Evolutionary conservation across 2,113 vertebrate species (phyloP), one percentile per base, ranked within the genome.

Genomic region (Phrynosoma blainvillii): DNA sequence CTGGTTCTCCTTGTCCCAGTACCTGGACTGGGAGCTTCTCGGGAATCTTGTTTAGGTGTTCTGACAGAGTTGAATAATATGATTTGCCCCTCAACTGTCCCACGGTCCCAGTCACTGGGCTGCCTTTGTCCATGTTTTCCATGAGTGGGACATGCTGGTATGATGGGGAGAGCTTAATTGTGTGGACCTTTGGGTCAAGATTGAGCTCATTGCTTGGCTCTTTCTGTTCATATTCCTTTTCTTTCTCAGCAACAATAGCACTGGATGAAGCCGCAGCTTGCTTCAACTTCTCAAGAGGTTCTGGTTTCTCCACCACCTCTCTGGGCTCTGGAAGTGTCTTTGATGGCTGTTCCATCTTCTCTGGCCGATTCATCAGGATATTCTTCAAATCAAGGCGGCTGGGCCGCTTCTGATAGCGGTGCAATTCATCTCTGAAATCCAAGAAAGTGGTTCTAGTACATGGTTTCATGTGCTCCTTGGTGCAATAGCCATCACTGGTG

Each of bases 131-230:
- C 20, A 96, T 93, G 47, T 92, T 98, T 84, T 98, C 97, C 0
- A 98, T 94, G 80, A 98, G 89, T 0, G 98, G 98, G 23, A 99
- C 94, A 0, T 98, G 98, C 92, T 98, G 98, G 91, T 99, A 99
- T 40, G 98, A 98, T 0, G 99, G 99, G 1, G 99, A 99, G 73
- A 99, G 96, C 85, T 99, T 99, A 90, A 99, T 98, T 82, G 98
- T 99, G 32, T 95, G 95, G 93, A 99, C 96, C 0, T 96, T 97
- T n/a, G 97, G 91, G 25, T 98, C 98, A 0, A 96, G 42, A 27
- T 96, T 94, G 0, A 96, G 70, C 89, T 98, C 87, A 94, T 96
- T 73, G 93, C 97, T 54, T 0, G 0, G 7, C 3, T 94, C 93
- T 30, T 70, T 66, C 82, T 92, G 89, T 90, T 93, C 90, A 76